phyloP scores from a whole-genome alignment of 92 coral and sea anemone genomes.

The Anthopleura xanthogrammica region DNA sequence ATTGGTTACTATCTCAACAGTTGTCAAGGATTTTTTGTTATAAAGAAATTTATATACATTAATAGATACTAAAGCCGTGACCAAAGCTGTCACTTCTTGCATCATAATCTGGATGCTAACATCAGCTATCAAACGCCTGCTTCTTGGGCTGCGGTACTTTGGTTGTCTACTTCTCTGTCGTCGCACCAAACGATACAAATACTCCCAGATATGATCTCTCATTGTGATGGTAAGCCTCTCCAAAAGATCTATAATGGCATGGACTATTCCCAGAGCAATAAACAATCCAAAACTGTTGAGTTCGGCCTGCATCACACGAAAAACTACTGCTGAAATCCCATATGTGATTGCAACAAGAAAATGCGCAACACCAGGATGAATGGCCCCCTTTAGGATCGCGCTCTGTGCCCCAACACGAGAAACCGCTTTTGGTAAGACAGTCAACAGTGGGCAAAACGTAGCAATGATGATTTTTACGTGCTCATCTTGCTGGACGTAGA shows the following conservation, averaged over 20 bases:
- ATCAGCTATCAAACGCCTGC: constrained; percentile 80
- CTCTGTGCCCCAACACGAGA: constrained; percentile 47
- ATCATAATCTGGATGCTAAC: constrained; percentile 65
- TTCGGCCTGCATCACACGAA: constrained; percentile 73
- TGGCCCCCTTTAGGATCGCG: constrained; percentile 18
- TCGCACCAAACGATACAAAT: constrained; percentile 32
- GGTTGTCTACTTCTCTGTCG: constrained; percentile 18
- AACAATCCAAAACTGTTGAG: constrained; percentile 44
- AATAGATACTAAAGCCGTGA: constrained; percentile 59
- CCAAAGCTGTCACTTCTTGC: constrained; percentile 56
- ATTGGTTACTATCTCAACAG: neutral
- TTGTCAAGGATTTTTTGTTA: constrained; percentile 18
- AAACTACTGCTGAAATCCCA: constrained; percentile 41
- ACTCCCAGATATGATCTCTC: constrained; percentile 69
- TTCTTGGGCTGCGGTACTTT: constrained; percentile 57
- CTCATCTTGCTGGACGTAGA: constrained; percentile 37
- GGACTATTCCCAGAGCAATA: constrained; percentile 57
- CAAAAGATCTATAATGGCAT: constrained; percentile 52
- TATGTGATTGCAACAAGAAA: constrained; percentile 40
- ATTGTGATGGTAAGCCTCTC: constrained; percentile 58
- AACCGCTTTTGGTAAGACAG: constrained; percentile 47
- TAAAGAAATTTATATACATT: constrained; percentile 53
- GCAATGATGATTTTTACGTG: constrained; percentile 30
- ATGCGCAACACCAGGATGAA: constrained; percentile 47
- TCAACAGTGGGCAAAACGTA: constrained; percentile 42